A percentile compares a stretch with the other conserved stretches of the same genome.
These are phyloP conservation scores for Gorsachius magnificus DNA, from an alignment of 2,797 vertebrate species.

Conservation along the genomic window DNA sequence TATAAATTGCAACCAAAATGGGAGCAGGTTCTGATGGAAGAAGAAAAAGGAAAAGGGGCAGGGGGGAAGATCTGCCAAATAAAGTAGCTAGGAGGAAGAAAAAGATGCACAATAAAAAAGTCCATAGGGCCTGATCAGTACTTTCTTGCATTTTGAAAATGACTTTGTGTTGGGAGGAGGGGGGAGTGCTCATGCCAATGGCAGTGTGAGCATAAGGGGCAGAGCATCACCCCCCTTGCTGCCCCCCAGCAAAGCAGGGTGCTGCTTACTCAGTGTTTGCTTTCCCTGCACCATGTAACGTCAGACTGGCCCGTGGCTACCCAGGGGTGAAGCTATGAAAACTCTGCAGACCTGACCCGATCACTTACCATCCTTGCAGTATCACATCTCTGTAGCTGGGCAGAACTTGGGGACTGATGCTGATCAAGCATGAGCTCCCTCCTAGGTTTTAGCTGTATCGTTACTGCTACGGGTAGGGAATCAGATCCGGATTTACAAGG, in stretches of 20 bases:
- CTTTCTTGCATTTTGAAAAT: not conserved
- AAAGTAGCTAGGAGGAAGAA: not conserved
- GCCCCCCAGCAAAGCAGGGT: not conserved
- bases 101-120: not conserved
- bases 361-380: no score
- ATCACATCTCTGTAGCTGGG: not conserved
- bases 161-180: no score
- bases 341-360: not conserved
- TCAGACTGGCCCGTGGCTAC: not conserved
- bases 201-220: not conserved
- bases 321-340: not conserved
- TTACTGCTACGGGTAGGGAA: not conserved
- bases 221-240: accelerated
- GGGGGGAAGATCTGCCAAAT: not conserved
- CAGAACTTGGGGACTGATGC: not conserved
- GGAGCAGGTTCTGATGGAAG: not conserved
- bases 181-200: not conserved
- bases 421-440: not conserved
- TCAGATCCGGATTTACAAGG: not conserved
- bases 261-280: not conserved
- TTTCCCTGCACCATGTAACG: not conserved
- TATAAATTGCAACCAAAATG: not conserved
- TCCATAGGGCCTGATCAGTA: not conserved
- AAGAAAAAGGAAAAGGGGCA: not conserved
- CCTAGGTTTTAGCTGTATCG: not conserved